phyloP scores from a whole-genome alignment of 2,888 invertebrate genomes.

The Lycophotia porphyrea region DNA sequence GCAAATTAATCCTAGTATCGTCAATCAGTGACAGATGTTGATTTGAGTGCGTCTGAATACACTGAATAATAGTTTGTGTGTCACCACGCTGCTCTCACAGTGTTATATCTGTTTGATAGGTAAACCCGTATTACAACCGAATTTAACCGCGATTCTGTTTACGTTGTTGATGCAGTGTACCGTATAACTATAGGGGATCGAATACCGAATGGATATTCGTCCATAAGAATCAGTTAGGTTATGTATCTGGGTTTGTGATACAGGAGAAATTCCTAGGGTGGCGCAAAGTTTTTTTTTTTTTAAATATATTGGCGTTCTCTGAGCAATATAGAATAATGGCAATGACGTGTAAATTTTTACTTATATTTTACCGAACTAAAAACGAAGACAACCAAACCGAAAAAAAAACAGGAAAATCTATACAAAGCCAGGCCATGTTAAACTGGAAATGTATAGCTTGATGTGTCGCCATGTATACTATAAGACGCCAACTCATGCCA shows the following conservation, averaged over 20 bases:
- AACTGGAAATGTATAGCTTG: too few relatives aligned
- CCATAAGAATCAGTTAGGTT: background rate
- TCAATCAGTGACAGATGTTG: constrained; percentile 82
- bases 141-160: constrained; percentile 35
- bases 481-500: constrained; percentile 11
- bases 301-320: background rate
- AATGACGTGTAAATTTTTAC: background rate
- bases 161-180: constrained; percentile 22
- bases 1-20: constrained; percentile 81
- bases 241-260: background rate
- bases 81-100: constrained; percentile 57
- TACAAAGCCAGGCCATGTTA: too few relatives aligned
- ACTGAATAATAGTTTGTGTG: constrained; percentile 77
- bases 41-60: constrained; percentile 81
- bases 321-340: background rate
- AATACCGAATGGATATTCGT: constrained; percentile 13
- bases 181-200: constrained; percentile 22
- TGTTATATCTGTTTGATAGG: constrained; percentile 50
- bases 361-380: background rate
- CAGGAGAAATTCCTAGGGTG: too few relatives aligned
- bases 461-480: too few relatives aligned
- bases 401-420: too few relatives aligned
- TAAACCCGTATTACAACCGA: constrained; percentile 41
- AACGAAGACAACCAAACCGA: too few relatives aligned
- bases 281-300: too few relatives aligned